Conservation (phyloP, 2,797 vertebrate species). For the Spheniscus humboldti region DNA sequence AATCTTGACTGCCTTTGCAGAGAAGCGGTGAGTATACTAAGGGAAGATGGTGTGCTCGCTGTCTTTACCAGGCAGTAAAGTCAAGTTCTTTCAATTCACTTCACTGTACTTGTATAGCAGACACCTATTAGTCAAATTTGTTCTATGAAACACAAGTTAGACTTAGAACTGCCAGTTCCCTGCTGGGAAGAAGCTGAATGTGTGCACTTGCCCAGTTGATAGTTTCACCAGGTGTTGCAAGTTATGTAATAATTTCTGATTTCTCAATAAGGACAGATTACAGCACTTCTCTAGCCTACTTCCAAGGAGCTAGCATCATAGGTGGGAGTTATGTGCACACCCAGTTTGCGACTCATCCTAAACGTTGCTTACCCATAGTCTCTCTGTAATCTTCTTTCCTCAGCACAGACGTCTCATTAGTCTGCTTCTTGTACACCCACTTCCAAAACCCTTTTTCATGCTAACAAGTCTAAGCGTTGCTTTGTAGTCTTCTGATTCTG, state of each 20-base stretch:
- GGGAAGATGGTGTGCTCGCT: background rate
- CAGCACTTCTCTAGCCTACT: conserved; percentile 45
- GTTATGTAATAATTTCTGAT: conserved; percentile 49
- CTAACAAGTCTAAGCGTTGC: conserved; percentile 57
- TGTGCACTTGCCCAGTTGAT: background rate
- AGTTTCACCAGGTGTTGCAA: conserved; percentile 43
- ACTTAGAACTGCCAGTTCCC: background rate
- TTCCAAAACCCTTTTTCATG: conserved; percentile 62
- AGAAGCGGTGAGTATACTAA: background rate
- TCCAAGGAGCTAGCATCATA: conserved; percentile 42
- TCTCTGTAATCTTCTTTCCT: conserved; percentile 58
- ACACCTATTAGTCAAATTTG: conserved; percentile 39
- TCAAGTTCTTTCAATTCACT: background rate
- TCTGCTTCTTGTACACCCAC: conserved; percentile 56
- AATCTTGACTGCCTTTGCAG: background rate
- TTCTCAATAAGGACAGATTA: conserved; percentile 50
- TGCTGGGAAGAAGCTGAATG: conserved; percentile 16
- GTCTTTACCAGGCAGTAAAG: background rate
- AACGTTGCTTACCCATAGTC: conserved; percentile 30
- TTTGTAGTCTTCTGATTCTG: conserved; percentile 61
- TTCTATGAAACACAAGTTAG: background rate
- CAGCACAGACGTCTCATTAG: conserved; percentile 57
- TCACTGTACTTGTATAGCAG: background rate
- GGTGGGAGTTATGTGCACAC: conserved; percentile 56
- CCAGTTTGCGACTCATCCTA: conserved; percentile 51